Conservation (phyloP, 2,888 invertebrate species). For the Hydraecia micacea region DNA sequence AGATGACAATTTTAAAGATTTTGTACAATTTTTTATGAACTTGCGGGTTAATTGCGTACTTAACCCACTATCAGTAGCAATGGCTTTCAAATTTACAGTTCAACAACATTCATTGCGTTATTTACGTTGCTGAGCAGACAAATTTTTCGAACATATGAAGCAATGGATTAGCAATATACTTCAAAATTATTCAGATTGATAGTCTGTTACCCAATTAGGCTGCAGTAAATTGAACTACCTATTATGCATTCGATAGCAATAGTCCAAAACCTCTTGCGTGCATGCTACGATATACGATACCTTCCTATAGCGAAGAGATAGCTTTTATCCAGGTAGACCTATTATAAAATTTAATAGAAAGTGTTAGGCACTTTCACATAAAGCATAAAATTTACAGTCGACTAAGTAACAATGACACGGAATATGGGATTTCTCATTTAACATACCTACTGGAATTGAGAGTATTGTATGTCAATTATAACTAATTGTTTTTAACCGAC, state of each 20-base stretch:
- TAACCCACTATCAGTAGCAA: background rate
- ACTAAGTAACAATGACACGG: conserved; percentile 31
- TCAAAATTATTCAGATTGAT: background rate
- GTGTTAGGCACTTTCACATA: conserved; percentile 53
- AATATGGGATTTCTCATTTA: conserved; percentile 30
- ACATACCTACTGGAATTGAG: conserved; percentile 12
- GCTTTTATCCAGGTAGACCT: conserved; percentile 9
- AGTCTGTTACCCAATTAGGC: background rate
- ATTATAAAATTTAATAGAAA: conserved; percentile 53
- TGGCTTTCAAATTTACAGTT: background rate
- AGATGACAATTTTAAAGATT: background rate
- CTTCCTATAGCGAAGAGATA: conserved; percentile 7
- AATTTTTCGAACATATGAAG: background rate
- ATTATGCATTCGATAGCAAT: conserved; percentile 6
- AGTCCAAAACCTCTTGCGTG: background rate
- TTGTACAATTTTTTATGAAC: conserved; percentile 6
- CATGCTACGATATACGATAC: conserved; percentile 1
- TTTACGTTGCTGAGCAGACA: too few relatives aligned
- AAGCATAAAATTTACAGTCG: conserved; percentile 37
- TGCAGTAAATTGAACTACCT: background rate
- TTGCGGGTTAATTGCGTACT: background rate
- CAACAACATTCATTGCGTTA: background rate
- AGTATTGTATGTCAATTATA: conserved; percentile 28
- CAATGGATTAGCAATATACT: background rate
- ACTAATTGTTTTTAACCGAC: conserved; percentile 8